Evolutionary conservation across 2,113 vertebrate species (phyloP).

Genomic region (Mus musculus): DNA sequence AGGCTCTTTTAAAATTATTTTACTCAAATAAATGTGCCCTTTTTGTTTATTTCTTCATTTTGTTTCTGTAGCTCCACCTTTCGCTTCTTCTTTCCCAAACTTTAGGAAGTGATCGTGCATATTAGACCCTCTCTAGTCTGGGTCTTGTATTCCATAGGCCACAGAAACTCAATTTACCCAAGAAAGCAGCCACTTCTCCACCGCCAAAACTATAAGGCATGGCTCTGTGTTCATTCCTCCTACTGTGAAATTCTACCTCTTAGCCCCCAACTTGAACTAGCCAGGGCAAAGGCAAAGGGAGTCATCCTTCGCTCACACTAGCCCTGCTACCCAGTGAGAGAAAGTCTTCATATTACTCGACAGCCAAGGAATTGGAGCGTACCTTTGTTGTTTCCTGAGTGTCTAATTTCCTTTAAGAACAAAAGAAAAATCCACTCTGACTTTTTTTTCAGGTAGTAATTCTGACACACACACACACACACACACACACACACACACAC

Average conservation of each 20-base stretch:
- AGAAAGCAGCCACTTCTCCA: conserved; percentile 23
- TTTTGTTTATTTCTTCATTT: conserved; percentile 70
- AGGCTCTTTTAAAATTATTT: conserved; percentile 40
- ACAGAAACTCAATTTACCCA: conserved; percentile 51
- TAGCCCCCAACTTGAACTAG: conserved; percentile 55
- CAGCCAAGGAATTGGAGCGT: not conserved
- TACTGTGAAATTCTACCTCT: conserved; percentile 63
- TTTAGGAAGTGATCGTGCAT: not conserved
- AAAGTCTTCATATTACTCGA: conserved; percentile 24
- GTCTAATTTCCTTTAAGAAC: conserved; percentile 46
- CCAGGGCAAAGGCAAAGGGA: conserved; percentile 21
- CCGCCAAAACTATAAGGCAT: not conserved
- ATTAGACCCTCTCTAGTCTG: conserved; percentile 4
- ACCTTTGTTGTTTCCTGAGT: not conserved
- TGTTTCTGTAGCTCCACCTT: conserved; percentile 27
- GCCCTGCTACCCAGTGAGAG: not conserved
- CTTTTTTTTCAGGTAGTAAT: conserved; percentile 2
- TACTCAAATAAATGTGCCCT: conserved; percentile 59
- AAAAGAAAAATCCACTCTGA: conserved; percentile 11
- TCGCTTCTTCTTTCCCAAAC: not conserved
- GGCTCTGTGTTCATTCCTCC: not conserved
- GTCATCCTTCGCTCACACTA: not conserved
- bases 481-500: not conserved
- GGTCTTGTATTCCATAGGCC: not conserved
- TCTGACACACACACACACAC: not conserved